Conservation (phyloP, 2,888 invertebrate species). For the Terebella lapidaria region DNA sequence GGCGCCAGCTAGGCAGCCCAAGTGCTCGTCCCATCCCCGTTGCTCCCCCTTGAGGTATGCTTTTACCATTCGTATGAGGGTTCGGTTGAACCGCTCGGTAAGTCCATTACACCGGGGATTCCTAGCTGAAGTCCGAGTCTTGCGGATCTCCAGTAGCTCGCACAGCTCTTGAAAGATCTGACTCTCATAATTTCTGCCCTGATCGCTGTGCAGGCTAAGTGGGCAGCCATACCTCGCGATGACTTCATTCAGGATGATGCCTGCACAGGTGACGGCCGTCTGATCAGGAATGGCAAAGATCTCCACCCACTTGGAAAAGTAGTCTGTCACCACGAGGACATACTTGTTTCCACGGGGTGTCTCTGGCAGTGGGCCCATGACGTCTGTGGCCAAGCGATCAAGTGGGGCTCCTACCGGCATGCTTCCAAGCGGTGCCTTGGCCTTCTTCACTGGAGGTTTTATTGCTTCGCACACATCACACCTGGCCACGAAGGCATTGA, state of each 20-base stretch:
- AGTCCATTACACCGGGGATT: constrained; percentile 19
- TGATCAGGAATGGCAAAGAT: no score
- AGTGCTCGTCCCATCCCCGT: no score
- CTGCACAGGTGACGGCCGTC: no score
- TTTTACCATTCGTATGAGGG: constrained; percentile 16
- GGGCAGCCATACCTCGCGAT: no score
- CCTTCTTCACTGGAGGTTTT: constrained; percentile 10
- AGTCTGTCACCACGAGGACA: constrained; percentile 21
- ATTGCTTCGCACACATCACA: constrained; percentile 18
- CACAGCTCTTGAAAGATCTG: no score
- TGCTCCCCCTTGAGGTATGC: constrained; percentile 25
- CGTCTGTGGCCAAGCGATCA: constrained; percentile 19
- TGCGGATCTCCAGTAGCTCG: no score
- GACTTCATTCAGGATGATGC: constrained; percentile 24
- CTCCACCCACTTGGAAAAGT: constrained; percentile 24
- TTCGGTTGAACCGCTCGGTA: no score
- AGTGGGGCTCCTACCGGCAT: constrained; percentile 4
- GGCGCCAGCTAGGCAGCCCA: constrained; percentile 22
- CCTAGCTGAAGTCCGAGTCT: constrained; percentile 19
- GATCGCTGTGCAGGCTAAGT: no score
- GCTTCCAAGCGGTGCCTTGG: constrained; percentile 14
- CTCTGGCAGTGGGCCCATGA: constrained; percentile 21
- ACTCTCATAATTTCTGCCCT: no score
- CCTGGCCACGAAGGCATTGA: constrained; percentile 11
- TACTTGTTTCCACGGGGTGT: constrained; percentile 20